Conservation (phyloP, 2,888 invertebrate genomes). For the Dolichomitus sp. region DNA sequence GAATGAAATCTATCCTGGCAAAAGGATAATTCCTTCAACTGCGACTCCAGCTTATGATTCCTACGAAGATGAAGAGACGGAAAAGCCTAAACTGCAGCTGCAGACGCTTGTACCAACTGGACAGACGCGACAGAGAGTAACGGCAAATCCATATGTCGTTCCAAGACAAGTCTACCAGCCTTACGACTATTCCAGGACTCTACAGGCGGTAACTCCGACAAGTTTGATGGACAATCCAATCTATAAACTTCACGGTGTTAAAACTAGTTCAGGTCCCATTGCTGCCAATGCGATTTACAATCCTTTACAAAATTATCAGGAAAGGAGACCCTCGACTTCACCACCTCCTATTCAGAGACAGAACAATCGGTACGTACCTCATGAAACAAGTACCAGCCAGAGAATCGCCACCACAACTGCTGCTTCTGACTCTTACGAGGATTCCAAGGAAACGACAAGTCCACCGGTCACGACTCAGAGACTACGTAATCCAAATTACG, state of each 20-base stretch:
- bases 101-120: neutral
- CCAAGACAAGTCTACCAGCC: slow-evolving; percentile 7
- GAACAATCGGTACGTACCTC: neutral
- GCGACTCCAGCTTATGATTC: neutral
- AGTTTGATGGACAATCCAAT: slow-evolving; percentile 7
- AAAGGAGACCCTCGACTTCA: neutral
- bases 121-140: neutral
- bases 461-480: neutral
- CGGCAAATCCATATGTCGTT: slow-evolving; percentile 4
- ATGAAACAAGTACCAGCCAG: neutral
- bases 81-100: neutral
- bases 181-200: neutral
- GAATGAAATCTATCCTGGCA: neutral
- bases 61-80: slow-evolving; percentile 12
- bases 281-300: neutral
- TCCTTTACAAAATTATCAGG: neutral
- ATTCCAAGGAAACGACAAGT: slow-evolving; percentile 2
- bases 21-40: neutral
- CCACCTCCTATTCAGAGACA: neutral
- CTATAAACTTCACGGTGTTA: slow-evolving; percentile 25
- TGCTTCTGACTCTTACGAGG: slow-evolving; percentile 16
- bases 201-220: neutral
- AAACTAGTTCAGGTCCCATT: neutral
- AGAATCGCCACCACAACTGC: slow-evolving; percentile 17
- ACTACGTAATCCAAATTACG: slow-evolving; percentile 14